Evolutionary conservation across 2,888 invertebrate species (phyloP).

Genomic region (Caenorhabditis sp.): DNA sequence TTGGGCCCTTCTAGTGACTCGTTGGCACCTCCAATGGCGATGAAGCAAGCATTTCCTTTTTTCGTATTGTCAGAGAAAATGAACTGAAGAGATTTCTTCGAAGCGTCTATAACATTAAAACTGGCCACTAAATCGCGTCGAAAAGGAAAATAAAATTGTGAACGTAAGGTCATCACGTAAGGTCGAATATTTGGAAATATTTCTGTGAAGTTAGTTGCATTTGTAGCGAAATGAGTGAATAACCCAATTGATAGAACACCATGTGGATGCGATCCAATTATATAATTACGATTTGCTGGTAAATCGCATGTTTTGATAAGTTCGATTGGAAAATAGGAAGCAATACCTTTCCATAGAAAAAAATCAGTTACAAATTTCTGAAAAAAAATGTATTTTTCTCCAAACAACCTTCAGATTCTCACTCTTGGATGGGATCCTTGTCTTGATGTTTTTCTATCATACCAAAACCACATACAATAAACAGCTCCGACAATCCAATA

Average conservation of each 20-base stretch:
- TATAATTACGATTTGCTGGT: slow-evolving; percentile 32
- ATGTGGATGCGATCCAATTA: slow-evolving; percentile 84
- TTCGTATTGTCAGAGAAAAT: slow-evolving; percentile 15
- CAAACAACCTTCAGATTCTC: too few relatives aligned
- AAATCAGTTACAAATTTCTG: too few relatives aligned
- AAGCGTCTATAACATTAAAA: slow-evolving; percentile 20
- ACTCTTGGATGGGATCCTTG: too few relatives aligned
- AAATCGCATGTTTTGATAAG: too few relatives aligned
- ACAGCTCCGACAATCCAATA: too few relatives aligned
- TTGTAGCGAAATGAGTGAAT: slow-evolving; percentile 82
- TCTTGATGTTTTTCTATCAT: too few relatives aligned
- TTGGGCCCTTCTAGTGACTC: slow-evolving; percentile 81
- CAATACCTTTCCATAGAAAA: too few relatives aligned
- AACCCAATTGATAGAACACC: slow-evolving; percentile 85
- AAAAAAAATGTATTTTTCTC: too few relatives aligned
- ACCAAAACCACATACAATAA: too few relatives aligned
- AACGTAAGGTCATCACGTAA: slow-evolving; percentile 39
- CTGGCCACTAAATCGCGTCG: slow-evolving; percentile 72
- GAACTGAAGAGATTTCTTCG: slow-evolving; percentile 23
- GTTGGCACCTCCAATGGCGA: slow-evolving; percentile 77
- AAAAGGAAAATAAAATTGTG: slow-evolving; percentile 35
- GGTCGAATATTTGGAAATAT: slow-evolving; percentile 20
- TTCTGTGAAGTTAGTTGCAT: slow-evolving; percentile 73
- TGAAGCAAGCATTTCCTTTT: slow-evolving; percentile 8
- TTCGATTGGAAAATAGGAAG: too few relatives aligned